Conservation (phyloP, 2,113 vertebrate genomes). For the Corydoras maculifer region DNA sequence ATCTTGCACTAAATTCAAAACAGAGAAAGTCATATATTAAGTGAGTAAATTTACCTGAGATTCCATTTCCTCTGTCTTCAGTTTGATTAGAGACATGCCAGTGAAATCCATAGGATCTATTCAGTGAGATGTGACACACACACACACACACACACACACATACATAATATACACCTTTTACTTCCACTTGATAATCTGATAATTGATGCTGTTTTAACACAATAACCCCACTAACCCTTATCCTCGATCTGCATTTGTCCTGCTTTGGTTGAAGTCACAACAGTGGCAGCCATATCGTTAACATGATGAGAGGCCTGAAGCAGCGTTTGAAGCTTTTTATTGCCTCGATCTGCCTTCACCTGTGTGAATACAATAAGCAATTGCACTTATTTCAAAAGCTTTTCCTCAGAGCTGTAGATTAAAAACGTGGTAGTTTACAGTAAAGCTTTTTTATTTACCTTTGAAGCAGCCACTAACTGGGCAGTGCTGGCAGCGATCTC, state of each 20-base stretch:
- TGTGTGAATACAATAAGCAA: constrained; percentile 45
- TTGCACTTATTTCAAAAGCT: too few species aligned
- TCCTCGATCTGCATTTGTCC: constrained; percentile 85
- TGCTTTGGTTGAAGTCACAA: constrained; percentile 88
- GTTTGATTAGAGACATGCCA: constrained; percentile 85
- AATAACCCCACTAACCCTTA: constrained; percentile 60
- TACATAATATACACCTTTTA: too few species aligned
- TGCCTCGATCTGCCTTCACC: constrained; percentile 92
- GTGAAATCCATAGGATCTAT: constrained; percentile 91
- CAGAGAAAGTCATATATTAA: too few species aligned
- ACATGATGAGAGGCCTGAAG: constrained; percentile 85
- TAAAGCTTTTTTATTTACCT: constrained; percentile 62
- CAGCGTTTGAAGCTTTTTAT: constrained; percentile 76
- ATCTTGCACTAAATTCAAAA: too few species aligned
- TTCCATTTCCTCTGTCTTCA: constrained; percentile 96
- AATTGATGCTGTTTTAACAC: not conserved
- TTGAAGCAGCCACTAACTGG: constrained; percentile 92
- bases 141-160: too few species aligned
- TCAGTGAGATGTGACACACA: too few species aligned
- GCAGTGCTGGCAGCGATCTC: constrained; percentile 94
- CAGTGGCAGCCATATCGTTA: constrained; percentile 80
- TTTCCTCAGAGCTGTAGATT: too few species aligned
- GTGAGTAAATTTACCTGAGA: constrained; percentile 71
- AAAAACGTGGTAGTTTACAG: too few species aligned
- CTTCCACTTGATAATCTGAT: too few species aligned